A percentile compares a stretch with the other conserved stretches of the same genome.
Evolutionary conservation across 2,113 vertebrate genomes (phyloP).

Genomic region (Sphaerodactylus townsendi): DNA sequence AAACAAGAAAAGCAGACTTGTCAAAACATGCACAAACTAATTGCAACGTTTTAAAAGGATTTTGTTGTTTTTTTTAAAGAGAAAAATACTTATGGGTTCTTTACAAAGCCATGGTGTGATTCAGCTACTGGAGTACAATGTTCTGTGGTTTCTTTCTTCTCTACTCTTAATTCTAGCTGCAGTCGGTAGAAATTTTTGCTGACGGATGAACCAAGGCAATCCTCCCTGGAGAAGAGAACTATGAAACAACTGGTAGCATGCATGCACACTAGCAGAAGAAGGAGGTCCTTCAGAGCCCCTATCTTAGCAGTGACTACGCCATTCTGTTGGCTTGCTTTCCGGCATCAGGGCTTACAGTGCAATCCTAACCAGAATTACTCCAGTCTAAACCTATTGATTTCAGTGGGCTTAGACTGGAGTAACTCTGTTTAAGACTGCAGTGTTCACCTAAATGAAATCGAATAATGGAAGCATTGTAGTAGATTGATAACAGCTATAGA

Average conservation of each 20-base stretch:
- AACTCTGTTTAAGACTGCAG: background rate
- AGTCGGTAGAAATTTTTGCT: background rate
- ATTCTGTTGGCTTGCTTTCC: background rate
- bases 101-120: background rate
- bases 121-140: background rate
- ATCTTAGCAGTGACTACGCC: background rate
- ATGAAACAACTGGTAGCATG: background rate
- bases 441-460: background rate
- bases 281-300: background rate
- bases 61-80: background rate
- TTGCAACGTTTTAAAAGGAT: background rate
- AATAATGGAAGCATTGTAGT: background rate
- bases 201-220: background rate
- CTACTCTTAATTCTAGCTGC: background rate
- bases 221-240: background rate
- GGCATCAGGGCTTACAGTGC: too few relatives aligned
- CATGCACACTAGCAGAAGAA: background rate
- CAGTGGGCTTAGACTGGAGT: too few relatives aligned
- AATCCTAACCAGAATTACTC: too few relatives aligned
- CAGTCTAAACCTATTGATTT: too few relatives aligned
- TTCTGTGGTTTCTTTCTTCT: background rate
- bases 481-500: background rate
- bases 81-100: background rate
- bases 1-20: background rate
- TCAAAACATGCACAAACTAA: background rate